Conservation (phyloP, 2,888 invertebrate genomes). For the Boloria selene region DNA sequence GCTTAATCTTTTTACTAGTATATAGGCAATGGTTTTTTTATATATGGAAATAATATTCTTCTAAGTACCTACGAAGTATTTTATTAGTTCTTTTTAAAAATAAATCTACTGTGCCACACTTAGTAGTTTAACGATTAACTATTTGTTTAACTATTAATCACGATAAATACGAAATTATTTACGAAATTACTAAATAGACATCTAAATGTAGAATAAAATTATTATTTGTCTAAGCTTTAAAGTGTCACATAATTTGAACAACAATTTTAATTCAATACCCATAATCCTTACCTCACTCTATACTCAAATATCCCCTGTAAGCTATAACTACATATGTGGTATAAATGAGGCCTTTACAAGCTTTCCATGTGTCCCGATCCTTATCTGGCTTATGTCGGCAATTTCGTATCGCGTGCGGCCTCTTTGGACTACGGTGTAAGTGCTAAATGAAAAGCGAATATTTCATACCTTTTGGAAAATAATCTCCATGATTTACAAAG, state of each 20-base stretch:
- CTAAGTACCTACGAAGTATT: too few relatives aligned
- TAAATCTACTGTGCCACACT: too few relatives aligned
- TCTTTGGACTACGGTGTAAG: constrained; percentile 37
- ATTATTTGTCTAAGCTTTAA: not conserved
- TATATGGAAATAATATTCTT: too few relatives aligned
- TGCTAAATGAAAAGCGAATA: constrained; percentile 31
- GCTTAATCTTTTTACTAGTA: too few relatives aligned
- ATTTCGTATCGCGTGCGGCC: constrained; percentile 62
- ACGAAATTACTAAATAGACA: too few relatives aligned
- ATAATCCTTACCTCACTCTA: constrained; percentile 13
- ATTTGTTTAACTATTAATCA: too few relatives aligned
- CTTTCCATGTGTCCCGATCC: constrained; percentile 58
- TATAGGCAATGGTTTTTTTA: too few relatives aligned
- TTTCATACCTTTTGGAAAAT: not conserved
- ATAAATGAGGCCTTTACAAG: constrained; percentile 50
- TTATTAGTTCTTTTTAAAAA: too few relatives aligned
- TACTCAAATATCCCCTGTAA: constrained; percentile 40
- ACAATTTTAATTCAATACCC: constrained; percentile 21
- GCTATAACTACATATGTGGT: constrained; percentile 32
- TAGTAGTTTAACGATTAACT: too few relatives aligned
- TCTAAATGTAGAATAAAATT: not conserved
- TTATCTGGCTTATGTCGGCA: constrained; percentile 55
- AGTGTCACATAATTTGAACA: constrained; percentile 13
- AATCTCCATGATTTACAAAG: too few relatives aligned
- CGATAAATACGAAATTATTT: too few relatives aligned